Percentiles rank a stretch among this genome's conserved stretches.
These are phyloP conservation scores for Hemibagrus wyckioides DNA, from an alignment of 2,113 vertebrate genomes.

Conservation along the genomic window DNA sequence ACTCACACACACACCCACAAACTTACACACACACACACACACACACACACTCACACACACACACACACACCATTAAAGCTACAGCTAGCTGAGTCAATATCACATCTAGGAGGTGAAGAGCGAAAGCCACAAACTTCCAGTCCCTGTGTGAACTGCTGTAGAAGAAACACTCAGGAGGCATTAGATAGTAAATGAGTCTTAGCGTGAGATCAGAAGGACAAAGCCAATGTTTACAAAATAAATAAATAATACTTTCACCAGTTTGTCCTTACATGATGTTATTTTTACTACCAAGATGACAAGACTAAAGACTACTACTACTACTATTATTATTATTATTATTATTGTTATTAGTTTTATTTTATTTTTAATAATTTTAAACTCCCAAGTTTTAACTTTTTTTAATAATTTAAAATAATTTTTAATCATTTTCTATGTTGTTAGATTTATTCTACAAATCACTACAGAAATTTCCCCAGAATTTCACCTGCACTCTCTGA, in stretches of 20 bases:
- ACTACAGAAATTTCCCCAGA: not conserved
- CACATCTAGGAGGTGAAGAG: not conserved
- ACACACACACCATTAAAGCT: not conserved
- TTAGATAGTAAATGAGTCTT: not conserved
- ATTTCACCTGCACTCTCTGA: not conserved
- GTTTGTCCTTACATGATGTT: not conserved
- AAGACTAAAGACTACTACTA: not conserved
- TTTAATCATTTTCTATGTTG: no score
- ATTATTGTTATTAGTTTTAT: not conserved
- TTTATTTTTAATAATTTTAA: not conserved
- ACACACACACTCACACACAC: conserved; percentile 14
- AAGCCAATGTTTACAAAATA: not conserved
- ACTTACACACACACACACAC: no score
- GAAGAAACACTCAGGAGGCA: not conserved
- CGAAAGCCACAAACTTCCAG: not conserved
- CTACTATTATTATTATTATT: not conserved
- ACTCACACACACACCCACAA: no score
- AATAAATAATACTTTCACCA: not conserved
- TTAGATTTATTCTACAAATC: not conserved
- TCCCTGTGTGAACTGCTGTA: not conserved
- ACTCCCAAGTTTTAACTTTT: not conserved
- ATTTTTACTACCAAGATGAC: no score
- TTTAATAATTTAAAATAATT: not conserved
- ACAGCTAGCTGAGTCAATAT: not conserved
- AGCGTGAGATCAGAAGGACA: not conserved